phyloP scores from a whole-genome alignment of 2,888 invertebrate genomes.

The Drosophila hamatofila region DNA sequence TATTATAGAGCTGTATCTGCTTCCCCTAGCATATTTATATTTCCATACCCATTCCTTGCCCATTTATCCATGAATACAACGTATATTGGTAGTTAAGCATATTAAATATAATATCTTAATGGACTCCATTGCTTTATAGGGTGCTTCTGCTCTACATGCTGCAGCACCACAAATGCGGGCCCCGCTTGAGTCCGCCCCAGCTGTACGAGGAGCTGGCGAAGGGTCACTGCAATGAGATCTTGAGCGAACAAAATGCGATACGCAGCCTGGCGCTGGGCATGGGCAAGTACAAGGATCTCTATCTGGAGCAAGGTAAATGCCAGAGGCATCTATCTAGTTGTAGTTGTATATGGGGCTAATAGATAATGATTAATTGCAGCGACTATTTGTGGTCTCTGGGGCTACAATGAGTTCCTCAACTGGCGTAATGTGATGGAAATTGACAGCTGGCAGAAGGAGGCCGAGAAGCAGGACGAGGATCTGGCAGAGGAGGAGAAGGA shows the following conservation, averaged over 20 bases:
- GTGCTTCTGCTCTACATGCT: constrained; percentile 79
- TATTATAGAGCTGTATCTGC: too few species aligned
- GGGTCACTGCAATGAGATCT: constrained; percentile 72
- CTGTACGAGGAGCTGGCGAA: constrained; percentile 71
- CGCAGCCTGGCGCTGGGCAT: constrained; percentile 74
- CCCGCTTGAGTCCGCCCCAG: constrained; percentile 58
- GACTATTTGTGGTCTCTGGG: constrained; percentile 79
- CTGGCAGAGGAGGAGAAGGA: constrained; percentile 52
- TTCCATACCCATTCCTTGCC: neutral
- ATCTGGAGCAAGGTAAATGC: constrained; percentile 81
- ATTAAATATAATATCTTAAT: neutral
- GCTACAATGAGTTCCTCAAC: constrained; percentile 81
- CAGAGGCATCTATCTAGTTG: neutral
- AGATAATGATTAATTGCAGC: constrained; percentile 50
- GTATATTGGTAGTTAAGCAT: neutral
- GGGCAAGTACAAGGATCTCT: constrained; percentile 81
- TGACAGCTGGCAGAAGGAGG: constrained; percentile 61
- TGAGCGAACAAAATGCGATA: constrained; percentile 80
- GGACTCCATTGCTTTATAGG: constrained; percentile 37
- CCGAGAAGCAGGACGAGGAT: constrained; percentile 50
- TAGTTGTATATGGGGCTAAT: neutral
- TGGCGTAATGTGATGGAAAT: constrained; percentile 77
- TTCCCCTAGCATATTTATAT: too few species aligned
- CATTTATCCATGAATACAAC: neutral
- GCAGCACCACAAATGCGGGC: constrained; percentile 79